Percentiles rank a stretch among this genome's conserved stretches.
phyloP scores from a whole-genome alignment of 2,888 invertebrate species.

The Patella depressa region DNA sequence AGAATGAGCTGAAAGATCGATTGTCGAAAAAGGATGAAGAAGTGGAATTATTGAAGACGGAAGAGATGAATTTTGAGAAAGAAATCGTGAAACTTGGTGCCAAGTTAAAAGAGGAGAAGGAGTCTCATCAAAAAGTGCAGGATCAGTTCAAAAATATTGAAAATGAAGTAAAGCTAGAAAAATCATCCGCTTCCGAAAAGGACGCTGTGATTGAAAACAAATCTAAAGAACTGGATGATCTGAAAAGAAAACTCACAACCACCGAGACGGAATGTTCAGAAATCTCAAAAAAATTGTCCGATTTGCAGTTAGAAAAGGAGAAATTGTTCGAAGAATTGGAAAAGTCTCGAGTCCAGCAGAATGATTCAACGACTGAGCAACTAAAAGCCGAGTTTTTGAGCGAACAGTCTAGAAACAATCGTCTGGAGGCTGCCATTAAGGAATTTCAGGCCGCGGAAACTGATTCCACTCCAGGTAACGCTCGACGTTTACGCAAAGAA shows the following conservation, averaged over 20 bases:
- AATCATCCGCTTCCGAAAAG: neutral
- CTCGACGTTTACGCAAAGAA: conserved; percentile 43
- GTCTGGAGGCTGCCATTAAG: conserved; percentile 37
- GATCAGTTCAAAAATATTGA: conserved; percentile 7
- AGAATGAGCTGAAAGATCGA: conserved; percentile 27
- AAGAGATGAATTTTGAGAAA: conserved; percentile 23
- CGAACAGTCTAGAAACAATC: conserved; percentile 36
- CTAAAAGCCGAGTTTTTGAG: conserved; percentile 22
- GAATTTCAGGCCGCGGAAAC: conserved; percentile 35
- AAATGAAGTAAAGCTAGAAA: neutral
- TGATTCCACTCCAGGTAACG: conserved; percentile 31
- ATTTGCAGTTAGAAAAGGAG: neutral
- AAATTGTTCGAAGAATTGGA: neutral
- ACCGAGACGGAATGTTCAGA: conserved; percentile 19
- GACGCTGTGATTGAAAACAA: neutral
- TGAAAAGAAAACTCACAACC: conserved; percentile 20
- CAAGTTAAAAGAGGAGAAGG: conserved; percentile 26
- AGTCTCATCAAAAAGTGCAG: neutral
- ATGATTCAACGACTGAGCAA: neutral
- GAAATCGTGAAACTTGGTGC: conserved; percentile 25
- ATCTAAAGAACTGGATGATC: conserved; percentile 8
- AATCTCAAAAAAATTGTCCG: neutral
- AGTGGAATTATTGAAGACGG: conserved; percentile 27
- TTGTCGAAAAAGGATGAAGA: conserved; percentile 20
- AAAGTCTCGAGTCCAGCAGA: neutral